Percentiles rank a stretch among this genome's conserved stretches.
Conservation (phyloP, 1,140 invertebrate species). For the Ylistrum balloti region DNA sequence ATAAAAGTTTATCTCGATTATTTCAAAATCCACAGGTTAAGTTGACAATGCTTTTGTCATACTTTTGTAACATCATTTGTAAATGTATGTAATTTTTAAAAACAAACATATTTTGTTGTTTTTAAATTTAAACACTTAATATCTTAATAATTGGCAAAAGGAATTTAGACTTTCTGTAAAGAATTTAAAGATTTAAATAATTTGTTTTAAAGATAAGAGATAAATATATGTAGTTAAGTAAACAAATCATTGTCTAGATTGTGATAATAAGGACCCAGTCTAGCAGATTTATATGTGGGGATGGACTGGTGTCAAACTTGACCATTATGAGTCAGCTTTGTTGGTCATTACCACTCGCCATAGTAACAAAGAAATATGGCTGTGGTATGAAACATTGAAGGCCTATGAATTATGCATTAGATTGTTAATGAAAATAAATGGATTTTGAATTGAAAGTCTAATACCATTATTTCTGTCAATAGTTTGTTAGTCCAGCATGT, state of each 20-base stretch:
- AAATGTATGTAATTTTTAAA: too few relatives aligned
- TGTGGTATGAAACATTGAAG: background rate
- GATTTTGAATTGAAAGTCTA: background rate
- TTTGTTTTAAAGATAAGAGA: too few relatives aligned
- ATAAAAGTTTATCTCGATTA: too few relatives aligned
- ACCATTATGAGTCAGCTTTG: constrained; percentile 1
- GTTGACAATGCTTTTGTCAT: too few relatives aligned
- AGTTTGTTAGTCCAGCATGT: background rate
- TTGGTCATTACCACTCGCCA: background rate
- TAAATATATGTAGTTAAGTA: too few relatives aligned
- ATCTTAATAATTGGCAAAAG: too few relatives aligned
- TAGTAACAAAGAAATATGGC: background rate
- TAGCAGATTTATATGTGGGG: background rate
- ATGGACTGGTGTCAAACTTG: background rate
- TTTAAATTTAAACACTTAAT: too few relatives aligned
- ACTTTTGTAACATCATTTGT: too few relatives aligned
- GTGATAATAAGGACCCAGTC: background rate
- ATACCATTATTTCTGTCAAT: background rate
- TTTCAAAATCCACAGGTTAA: too few relatives aligned
- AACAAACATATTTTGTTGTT: too few relatives aligned
- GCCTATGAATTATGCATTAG: constrained; percentile 18
- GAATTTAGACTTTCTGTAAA: too few relatives aligned
- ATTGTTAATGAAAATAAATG: constrained; percentile 36
- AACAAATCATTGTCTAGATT: background rate
- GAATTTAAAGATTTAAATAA: too few relatives aligned